These are phyloP conservation scores for Python bivittatus DNA, from an alignment of 2,113 vertebrate genomes.

Conservation along the genomic window DNA sequence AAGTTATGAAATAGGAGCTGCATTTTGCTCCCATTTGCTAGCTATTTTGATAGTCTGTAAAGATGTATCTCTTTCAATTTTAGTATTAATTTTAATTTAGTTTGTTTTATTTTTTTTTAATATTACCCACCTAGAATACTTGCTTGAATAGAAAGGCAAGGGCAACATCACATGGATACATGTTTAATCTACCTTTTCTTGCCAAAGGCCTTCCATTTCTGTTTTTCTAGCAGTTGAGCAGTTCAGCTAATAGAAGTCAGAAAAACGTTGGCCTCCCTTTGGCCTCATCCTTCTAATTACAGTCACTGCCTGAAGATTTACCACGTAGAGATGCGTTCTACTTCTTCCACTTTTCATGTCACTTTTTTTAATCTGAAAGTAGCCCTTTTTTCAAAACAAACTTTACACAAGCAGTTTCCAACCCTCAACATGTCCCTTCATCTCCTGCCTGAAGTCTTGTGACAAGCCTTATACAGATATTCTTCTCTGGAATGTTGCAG, in stretches of 20 bases:
- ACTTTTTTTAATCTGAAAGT: conserved; percentile 5
- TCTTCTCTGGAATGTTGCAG: conserved; percentile 44
- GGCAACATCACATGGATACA: neutral
- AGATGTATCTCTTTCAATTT: neutral
- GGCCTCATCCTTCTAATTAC: neutral
- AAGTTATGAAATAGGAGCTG: no score
- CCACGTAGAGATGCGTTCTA: no score
- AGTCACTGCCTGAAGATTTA: neutral
- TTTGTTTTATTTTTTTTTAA: neutral
- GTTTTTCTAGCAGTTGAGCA: neutral
- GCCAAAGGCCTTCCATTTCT: neutral
- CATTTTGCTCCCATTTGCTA: no score
- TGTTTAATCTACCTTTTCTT: neutral
- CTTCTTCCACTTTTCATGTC: neutral
- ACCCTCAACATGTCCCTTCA: conserved; percentile 31
- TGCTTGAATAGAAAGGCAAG: neutral
- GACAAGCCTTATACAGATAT: conserved; percentile 18
- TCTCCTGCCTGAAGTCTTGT: neutral
- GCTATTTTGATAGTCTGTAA: neutral
- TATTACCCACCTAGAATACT: neutral
- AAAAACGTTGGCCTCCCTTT: no score
- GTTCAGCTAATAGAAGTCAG: neutral
- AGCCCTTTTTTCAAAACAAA: neutral
- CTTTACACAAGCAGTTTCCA: neutral
- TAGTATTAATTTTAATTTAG: neutral